phyloP scores from a whole-genome alignment of 2,888 invertebrate genomes.

The Argyresthia goedartella region DNA sequence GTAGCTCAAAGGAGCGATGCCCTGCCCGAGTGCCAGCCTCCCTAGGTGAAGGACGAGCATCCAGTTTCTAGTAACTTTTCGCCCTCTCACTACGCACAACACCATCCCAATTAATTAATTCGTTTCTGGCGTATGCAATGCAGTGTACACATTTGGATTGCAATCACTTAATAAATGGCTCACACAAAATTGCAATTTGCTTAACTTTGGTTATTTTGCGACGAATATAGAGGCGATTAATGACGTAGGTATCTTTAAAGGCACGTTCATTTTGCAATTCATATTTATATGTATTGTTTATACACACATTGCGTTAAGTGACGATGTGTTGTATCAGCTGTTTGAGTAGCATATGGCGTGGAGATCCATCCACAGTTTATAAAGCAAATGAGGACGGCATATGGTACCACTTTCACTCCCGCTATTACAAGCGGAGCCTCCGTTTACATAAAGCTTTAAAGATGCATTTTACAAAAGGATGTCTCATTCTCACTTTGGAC shows the following conservation, averaged over 20 bases:
- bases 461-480: no score
- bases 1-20: conserved; percentile 43
- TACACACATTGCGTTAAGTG: background rate
- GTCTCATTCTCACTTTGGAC: no score
- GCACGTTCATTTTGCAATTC: background rate
- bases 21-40: conserved; percentile 15
- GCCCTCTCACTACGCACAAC: background rate
- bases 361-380: conserved; percentile 57
- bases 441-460: no score
- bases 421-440: background rate
- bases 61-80: conserved; percentile 47
- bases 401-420: conserved; percentile 67
- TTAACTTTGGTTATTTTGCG: background rate
- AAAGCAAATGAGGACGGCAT: conserved; percentile 62
- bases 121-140: no score
- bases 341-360: conserved; percentile 56
- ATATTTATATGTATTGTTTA: conserved; percentile 3
- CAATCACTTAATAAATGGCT: background rate
- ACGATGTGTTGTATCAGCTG: conserved; percentile 49
- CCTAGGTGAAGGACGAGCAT: conserved; percentile 62
- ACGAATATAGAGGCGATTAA: background rate
- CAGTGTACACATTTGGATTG: background rate
- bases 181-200: background rate
- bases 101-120: no score
- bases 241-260: no score